Conservation (phyloP, 2,113 vertebrate genomes). For the Rhinopithecus roxellana region DNA sequence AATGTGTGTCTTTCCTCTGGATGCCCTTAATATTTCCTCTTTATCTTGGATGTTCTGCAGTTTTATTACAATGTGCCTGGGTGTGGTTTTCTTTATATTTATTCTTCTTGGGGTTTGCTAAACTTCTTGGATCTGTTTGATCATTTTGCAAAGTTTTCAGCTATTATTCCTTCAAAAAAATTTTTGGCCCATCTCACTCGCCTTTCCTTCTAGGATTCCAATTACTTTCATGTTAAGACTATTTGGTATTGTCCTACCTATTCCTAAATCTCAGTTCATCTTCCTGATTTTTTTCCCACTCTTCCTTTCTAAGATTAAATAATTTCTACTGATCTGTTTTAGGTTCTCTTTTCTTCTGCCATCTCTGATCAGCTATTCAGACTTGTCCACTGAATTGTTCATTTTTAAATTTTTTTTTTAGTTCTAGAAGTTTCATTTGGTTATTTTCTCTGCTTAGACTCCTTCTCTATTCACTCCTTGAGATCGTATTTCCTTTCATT, state of each 20-base stretch:
- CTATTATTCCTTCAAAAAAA: background rate
- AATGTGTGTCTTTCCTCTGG: background rate
- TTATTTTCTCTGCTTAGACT: background rate
- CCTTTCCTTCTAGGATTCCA: background rate
- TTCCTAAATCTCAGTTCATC: background rate
- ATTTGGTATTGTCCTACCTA: background rate
- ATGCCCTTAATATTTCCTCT: background rate
- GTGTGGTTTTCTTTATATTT: background rate
- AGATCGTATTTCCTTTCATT: background rate
- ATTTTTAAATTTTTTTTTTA: background rate
- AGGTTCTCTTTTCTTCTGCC: background rate
- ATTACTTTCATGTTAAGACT: background rate
- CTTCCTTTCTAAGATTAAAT: background rate
- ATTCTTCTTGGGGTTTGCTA: background rate
- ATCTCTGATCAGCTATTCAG: background rate
- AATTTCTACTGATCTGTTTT: background rate
- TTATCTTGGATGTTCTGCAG: background rate
- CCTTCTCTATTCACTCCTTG: background rate
- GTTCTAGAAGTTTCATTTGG: background rate
- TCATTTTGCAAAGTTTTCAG: background rate
- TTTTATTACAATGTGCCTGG: background rate
- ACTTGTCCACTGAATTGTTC: background rate
- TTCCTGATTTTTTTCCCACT: background rate
- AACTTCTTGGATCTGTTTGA: background rate
- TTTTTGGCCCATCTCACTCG: background rate